These are phyloP conservation scores for Megaceryle torquata DNA, from an alignment of 2,113 vertebrate species.

Conservation along the genomic window DNA sequence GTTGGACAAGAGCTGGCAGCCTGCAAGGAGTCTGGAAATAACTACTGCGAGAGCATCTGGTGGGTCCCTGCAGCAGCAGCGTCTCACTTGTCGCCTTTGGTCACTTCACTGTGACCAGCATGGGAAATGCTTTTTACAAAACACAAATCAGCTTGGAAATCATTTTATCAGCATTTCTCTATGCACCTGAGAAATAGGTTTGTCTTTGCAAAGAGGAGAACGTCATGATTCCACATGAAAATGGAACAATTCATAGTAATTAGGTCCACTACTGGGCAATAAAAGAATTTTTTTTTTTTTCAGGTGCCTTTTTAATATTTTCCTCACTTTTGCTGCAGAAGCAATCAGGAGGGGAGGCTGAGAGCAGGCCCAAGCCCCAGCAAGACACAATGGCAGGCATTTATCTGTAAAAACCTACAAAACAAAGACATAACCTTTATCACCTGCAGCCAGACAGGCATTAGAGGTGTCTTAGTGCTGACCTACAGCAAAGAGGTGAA, in stretches of 20 bases:
- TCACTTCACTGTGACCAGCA: background rate
- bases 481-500: conserved; percentile 4
- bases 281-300: background rate
- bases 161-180: background rate
- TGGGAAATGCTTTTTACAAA: background rate
- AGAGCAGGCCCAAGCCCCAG: background rate
- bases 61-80: background rate
- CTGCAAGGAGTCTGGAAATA: background rate
- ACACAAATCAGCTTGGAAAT: background rate
- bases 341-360: background rate
- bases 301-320: background rate
- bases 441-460: background rate
- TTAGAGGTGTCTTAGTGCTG: background rate
- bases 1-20: conserved; percentile 14
- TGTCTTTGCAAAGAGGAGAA: background rate
- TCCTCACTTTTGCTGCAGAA: background rate
- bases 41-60: background rate
- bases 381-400: background rate
- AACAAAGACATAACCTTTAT: conserved; percentile 20
- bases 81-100: background rate
- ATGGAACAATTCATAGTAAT: background rate
- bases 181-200: background rate
- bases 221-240: background rate
- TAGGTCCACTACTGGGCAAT: background rate
- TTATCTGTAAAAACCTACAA: background rate